phyloP scores from a whole-genome alignment of 2,113 vertebrate species.

The Varanus komodoensis region DNA sequence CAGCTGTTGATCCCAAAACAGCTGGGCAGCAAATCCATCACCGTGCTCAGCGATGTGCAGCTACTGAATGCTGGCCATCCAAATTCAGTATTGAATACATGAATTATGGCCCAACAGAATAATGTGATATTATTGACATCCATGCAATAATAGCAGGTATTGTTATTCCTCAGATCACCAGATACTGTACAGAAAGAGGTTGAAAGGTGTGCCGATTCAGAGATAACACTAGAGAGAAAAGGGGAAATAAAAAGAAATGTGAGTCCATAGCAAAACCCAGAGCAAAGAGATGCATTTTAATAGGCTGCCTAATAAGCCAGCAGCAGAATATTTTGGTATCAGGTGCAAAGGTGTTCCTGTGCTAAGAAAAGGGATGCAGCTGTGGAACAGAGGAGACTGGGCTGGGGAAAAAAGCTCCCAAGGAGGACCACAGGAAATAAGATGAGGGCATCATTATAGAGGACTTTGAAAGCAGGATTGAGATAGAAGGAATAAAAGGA shows the following conservation, averaged over 20 bases:
- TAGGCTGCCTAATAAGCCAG: not conserved
- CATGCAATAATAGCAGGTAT: not conserved
- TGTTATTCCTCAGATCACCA: not conserved
- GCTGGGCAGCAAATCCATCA: not conserved
- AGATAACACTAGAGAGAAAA: not conserved
- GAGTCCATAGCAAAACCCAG: not conserved
- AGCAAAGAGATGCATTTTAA: not conserved
- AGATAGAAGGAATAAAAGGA: not conserved
- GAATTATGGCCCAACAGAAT: not conserved
- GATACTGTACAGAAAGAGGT: not conserved
- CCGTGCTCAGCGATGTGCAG: not conserved
- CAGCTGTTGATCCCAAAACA: slow-evolving; percentile 8
- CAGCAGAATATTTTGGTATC: not conserved
- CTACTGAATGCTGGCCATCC: not conserved
- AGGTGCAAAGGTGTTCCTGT: not conserved
- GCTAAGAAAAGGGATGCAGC: not conserved
- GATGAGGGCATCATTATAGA: not conserved
- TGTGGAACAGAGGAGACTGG: no score
- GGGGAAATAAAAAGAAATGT: not conserved
- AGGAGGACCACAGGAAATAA: not conserved
- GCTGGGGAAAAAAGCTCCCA: no score
- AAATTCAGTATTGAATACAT: slow-evolving; percentile 9
- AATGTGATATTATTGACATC: not conserved
- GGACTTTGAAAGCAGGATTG: not conserved
- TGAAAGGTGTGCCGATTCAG: not conserved